Evolutionary conservation across 1,140 invertebrate species (phyloP).

Genomic region (Dendroctonus valens): DNA sequence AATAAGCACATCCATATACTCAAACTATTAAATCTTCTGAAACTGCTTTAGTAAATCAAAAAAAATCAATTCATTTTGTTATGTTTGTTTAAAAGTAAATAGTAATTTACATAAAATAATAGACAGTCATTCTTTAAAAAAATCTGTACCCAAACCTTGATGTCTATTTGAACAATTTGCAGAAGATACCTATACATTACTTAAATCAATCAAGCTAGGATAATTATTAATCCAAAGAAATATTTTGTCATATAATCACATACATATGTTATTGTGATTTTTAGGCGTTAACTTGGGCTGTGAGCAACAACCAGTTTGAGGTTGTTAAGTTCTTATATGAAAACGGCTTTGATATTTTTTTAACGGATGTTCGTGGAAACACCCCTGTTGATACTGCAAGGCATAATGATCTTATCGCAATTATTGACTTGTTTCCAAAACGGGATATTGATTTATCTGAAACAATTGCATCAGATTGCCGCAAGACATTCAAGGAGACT

Average conservation of each 20-base stretch:
- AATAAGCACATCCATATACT: no score
- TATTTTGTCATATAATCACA: background rate
- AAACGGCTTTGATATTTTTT: slow-evolving; percentile 45
- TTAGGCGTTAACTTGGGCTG: slow-evolving; percentile 54
- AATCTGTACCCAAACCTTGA: no score
- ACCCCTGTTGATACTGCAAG: slow-evolving; percentile 51
- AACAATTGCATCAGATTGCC: slow-evolving; percentile 10
- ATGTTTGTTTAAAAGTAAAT: no score
- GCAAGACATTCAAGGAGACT: slow-evolving; percentile 31
- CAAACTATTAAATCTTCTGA: no score
- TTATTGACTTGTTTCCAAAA: slow-evolving; percentile 50
- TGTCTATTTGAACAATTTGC: no score
- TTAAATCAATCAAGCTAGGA: no score
- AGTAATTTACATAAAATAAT: no score
- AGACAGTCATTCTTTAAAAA: no score
- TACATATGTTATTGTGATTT: slow-evolving; percentile 5
- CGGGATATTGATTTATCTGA: slow-evolving; percentile 28
- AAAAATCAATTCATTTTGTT: no score
- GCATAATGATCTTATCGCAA: slow-evolving; percentile 48
- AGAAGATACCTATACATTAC: no score
- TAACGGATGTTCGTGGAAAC: slow-evolving; percentile 51
- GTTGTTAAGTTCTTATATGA: slow-evolving; percentile 51
- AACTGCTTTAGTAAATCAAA: no score
- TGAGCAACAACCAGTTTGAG: slow-evolving; percentile 49
- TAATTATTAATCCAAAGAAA: no score